Conservation (phyloP, 2,113 vertebrate species). For the Nannospalax galili region DNA sequence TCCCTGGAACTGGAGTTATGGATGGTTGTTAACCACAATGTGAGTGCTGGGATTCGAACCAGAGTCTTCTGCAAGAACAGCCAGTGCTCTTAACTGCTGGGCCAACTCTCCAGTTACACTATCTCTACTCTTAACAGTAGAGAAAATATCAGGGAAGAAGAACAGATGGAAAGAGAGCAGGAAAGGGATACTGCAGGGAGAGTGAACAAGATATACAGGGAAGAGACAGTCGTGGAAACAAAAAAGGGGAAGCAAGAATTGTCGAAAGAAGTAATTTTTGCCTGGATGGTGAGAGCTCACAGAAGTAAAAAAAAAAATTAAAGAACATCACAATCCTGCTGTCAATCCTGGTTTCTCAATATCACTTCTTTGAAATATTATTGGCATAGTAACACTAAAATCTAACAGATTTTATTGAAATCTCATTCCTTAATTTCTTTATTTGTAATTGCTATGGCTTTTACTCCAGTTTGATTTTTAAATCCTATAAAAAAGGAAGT, state of each 20-base stretch:
- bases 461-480: background rate
- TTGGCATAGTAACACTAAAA: background rate
- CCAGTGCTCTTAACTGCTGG: too few species aligned
- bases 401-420: background rate
- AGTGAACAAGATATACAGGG: too few species aligned
- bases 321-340: accelerated
- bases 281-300: background rate
- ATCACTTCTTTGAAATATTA: background rate
- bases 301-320: background rate
- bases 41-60: too few species aligned
- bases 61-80: too few species aligned
- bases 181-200: accelerated
- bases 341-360: background rate
- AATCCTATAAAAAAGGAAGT: background rate
- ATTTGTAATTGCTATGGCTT: background rate
- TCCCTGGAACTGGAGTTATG: too few species aligned
- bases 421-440: background rate
- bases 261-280: background rate
- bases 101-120: too few species aligned
- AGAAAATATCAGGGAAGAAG: background rate
- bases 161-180: accelerated
- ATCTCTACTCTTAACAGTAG: background rate
- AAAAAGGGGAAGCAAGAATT: background rate
- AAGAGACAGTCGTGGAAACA: background rate
- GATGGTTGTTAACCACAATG: too few species aligned